phyloP scores from a whole-genome alignment of 2,113 vertebrate genomes.

The Eurystomus gularis region DNA sequence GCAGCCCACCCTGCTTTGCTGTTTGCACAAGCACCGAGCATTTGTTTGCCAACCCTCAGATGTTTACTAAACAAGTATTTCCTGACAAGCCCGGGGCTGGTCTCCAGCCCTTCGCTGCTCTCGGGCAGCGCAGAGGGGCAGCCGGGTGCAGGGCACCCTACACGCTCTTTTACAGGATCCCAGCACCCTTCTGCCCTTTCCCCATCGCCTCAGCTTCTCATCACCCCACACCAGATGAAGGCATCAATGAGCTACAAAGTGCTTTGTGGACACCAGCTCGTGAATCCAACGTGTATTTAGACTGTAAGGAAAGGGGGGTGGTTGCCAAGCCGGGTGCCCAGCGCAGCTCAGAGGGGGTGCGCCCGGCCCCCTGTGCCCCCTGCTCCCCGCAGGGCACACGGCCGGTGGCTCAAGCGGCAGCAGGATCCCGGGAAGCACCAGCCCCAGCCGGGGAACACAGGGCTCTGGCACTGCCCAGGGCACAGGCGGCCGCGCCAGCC shows the following conservation, averaged over 20 bases:
- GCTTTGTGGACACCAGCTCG: background rate
- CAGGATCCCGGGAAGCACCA: accelerated
- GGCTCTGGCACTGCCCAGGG: background rate
- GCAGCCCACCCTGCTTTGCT: background rate
- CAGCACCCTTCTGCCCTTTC: background rate
- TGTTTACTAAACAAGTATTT: background rate
- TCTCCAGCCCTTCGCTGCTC: background rate
- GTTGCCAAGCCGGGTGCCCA: background rate
- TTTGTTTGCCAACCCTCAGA: background rate
- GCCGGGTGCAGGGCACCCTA: background rate
- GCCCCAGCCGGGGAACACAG: too few relatives aligned
- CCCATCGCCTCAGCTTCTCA: too few relatives aligned
- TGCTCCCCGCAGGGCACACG: accelerated
- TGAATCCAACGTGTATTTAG: background rate
- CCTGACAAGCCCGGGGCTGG: background rate
- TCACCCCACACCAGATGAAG: background rate
- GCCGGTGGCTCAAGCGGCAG: accelerated
- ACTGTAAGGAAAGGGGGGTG: background rate
- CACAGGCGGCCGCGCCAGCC: background rate
- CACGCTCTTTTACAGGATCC: accelerated
- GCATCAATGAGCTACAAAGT: background rate
- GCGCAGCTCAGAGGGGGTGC: background rate
- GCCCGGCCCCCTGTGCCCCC: background rate
- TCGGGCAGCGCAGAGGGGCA: background rate
- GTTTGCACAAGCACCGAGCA: background rate